Evolutionary conservation across 2,113 vertebrate genomes (phyloP).

Genomic region (Brachyhypopomus gauderio): DNA sequence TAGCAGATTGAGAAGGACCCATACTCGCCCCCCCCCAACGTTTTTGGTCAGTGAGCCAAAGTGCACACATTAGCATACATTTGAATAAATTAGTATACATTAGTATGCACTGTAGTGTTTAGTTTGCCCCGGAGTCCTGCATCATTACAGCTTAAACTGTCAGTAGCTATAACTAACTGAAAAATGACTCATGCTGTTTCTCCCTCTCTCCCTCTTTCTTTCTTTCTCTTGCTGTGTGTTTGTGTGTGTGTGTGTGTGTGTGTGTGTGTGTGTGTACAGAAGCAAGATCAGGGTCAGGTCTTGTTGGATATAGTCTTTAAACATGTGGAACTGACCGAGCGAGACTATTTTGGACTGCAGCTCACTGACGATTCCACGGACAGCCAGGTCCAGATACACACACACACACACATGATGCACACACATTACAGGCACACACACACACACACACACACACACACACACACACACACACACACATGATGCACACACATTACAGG

Average conservation of each 20-base stretch:
- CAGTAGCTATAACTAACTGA: constrained; percentile 6
- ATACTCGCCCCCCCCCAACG: neutral
- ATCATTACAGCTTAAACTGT: constrained; percentile 19
- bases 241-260: neutral
- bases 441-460: neutral
- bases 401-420: neutral
- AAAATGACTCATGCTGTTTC: neutral
- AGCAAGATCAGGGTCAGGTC: constrained; percentile 92
- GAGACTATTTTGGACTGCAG: constrained; percentile 98
- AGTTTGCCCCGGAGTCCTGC: constrained; percentile 5
- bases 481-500: neutral
- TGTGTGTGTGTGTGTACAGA: constrained; percentile 73
- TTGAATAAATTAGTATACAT: constrained; percentile 37
- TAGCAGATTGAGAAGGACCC: constrained; percentile 22
- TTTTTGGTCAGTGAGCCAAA: constrained; percentile 36
- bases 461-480: too few species aligned
- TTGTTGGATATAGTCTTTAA: constrained; percentile 92
- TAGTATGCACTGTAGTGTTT: constrained; percentile 38
- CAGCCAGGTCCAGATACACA: constrained; percentile 75
- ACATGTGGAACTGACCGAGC: constrained; percentile 96
- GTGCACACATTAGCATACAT: constrained; percentile 44
- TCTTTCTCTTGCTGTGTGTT: neutral
- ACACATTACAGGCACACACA: neutral
- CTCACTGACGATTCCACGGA: constrained; percentile 92
- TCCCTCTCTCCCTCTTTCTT: neutral